These are phyloP conservation scores for Mastigias papua DNA, from an alignment of 30 jellyfish, hydroid and myxozoan genomes.

Conservation along the genomic window DNA sequence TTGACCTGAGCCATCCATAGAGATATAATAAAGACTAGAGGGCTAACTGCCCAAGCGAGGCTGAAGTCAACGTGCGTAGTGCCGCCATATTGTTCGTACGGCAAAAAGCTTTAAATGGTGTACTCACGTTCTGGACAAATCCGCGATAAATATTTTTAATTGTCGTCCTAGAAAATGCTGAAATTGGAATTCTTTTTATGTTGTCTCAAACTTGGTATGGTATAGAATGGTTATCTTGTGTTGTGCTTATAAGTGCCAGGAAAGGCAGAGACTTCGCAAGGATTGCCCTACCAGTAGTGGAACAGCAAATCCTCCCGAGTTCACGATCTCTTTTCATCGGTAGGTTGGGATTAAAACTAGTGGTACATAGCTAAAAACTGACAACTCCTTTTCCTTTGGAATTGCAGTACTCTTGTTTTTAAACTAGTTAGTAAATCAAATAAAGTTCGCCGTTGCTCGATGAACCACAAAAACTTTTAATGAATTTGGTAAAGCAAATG, in stretches of 20 bases:
- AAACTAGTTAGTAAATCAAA: not conserved
- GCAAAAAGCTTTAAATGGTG: not conserved
- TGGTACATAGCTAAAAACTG: not conserved
- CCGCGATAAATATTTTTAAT: not conserved
- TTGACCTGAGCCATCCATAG: not conserved
- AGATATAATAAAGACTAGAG: not conserved
- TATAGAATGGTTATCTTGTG: not conserved
- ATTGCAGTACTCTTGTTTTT: not conserved
- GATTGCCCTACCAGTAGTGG: not conserved
- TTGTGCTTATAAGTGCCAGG: not conserved
- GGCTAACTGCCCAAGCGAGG: not conserved
- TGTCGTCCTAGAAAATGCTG: not conserved
- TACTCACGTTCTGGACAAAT: not conserved
- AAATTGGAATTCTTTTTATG: not conserved
- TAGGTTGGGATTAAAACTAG: not conserved
- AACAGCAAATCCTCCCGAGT: not conserved
- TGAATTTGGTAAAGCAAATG: not conserved
- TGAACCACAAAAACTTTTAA: not conserved
- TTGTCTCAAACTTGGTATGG: not conserved
- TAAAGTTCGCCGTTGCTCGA: not conserved
- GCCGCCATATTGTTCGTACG: constrained; percentile 11
- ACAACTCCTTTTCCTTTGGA: not conserved
- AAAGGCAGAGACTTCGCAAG: not conserved
- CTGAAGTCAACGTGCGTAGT: not conserved
- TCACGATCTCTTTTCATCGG: not conserved